Base-by-base conservation (phyloP, 2,797 vertebrate genomes). In the Anguilla pacifica region DNA sequence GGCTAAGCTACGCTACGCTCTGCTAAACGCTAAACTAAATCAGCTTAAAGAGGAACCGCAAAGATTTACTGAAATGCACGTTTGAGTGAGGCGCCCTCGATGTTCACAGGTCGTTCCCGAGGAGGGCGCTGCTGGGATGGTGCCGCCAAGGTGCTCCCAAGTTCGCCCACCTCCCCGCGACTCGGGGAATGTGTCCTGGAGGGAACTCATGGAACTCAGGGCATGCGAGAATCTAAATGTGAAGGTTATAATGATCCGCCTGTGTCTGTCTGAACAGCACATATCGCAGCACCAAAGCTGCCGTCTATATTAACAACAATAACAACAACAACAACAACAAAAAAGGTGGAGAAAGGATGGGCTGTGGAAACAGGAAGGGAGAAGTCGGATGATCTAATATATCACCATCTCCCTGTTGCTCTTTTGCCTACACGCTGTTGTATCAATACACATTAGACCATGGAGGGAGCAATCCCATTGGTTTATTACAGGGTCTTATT, bases 221-320 rank as follows among this genome's bases (percentile, higher is more conserved):
- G 67, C 25, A 31, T 7, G 79, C 13, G 31, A 51, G 86, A 72
- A 35, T 87, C 79, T 28, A 59, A 87, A 49, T 83, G 55, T 43
- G 55, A 43, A 49, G 57, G 53, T 81, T 86, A 61, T 86, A 86
- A 86, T 72, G 61, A 64, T 83, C 86, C n/a, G 31, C 35, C 86
- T 82, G 43, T 25, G 86, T 72, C 86, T 67, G 43, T 64, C 57
- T 83, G 82, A 83, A 64, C 86, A 82, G 86, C 57, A 51, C 31
- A 82, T 64, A 57, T 82, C 55, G 46, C 74, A 59, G 59, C 72
- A 35, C 31, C 70, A 35, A 35, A 74, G 11, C 28, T 74, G 70
- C 25, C 70, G 28, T 39, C 31, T 22, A 35, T 39, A 35, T 74
- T 70, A n/a, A 70, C 25, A 70, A 70, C 64, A 70, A 59, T 59